Conservation (phyloP, 2,113 vertebrate species). For the Oncorhynchus tshawytscha region DNA sequence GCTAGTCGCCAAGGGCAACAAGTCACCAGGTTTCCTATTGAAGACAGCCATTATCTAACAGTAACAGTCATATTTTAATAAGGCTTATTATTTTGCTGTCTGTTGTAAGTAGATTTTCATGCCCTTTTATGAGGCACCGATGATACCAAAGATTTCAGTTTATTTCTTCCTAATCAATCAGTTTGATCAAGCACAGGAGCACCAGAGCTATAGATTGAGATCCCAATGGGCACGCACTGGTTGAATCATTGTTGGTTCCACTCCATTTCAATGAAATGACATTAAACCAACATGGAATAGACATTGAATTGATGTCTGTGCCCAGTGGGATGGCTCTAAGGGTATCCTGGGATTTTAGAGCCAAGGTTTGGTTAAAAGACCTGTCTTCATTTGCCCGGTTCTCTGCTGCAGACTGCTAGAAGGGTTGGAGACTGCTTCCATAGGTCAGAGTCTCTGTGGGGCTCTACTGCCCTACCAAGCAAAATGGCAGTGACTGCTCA, state of each 20-base stretch:
- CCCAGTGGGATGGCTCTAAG: not conserved
- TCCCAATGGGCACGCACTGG: too few species aligned
- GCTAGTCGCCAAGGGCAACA: not conserved
- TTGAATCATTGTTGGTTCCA: too few species aligned
- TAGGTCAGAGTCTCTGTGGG: slow-evolving; percentile 42
- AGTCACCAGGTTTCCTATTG: not conserved
- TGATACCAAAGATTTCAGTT: slow-evolving; percentile 62
- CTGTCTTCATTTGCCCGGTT: slow-evolving; percentile 34
- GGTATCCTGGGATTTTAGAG: slow-evolving; percentile 38
- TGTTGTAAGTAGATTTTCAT: slow-evolving; percentile 7
- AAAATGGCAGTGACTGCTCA: too few species aligned
- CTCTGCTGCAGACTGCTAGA: slow-evolving; percentile 46
- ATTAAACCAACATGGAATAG: too few species aligned
- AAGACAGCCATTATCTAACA: not conserved
- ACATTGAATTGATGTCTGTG: too few species aligned
- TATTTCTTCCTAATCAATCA: slow-evolving; percentile 20
- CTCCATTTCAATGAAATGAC: too few species aligned
- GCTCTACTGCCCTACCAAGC: not conserved
- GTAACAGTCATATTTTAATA: slow-evolving; percentile 12
- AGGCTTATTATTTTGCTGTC: not conserved
- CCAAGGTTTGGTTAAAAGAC: slow-evolving; percentile 60
- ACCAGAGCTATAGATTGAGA: not conserved
- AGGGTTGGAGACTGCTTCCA: slow-evolving; percentile 51
- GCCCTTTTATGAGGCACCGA: slow-evolving; percentile 44
- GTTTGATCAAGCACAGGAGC: not conserved